Evolutionary conservation across 1,140 invertebrate species (phyloP).

Genomic region (Latrodectus geometricus): DNA sequence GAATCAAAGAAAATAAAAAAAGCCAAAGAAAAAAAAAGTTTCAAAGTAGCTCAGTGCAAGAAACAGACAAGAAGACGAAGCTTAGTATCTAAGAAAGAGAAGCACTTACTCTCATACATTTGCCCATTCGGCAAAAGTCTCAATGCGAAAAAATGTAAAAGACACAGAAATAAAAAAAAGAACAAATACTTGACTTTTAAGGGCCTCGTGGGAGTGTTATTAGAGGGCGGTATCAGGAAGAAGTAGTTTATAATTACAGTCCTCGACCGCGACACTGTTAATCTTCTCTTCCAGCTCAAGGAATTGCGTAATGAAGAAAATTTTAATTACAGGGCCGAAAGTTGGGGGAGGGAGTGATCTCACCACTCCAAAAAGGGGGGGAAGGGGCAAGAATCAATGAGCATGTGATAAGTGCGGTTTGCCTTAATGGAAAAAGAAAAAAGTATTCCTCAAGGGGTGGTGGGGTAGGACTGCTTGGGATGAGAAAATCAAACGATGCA

Average conservation of each 20-base stretch:
- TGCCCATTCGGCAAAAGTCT: no score
- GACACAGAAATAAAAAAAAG: neutral
- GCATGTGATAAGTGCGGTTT: constrained; percentile 57
- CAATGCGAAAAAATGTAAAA: no score
- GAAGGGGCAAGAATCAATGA: constrained; percentile 26
- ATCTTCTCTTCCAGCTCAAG: neutral
- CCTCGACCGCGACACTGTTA: constrained; percentile 36
- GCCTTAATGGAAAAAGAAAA: constrained; percentile 17
- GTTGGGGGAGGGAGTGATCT: neutral
- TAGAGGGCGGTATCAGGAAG: neutral
- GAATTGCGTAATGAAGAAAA: constrained; percentile 50
- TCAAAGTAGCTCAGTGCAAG: no score
- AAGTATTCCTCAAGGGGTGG: neutral
- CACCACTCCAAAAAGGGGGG: neutral
- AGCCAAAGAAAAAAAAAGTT: no score
- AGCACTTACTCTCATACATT: no score
- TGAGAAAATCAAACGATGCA: constrained; percentile 9
- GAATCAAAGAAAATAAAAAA: no score
- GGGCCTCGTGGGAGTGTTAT: constrained; percentile 2
- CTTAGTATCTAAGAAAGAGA: no score
- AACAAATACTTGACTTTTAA: constrained; percentile 1
- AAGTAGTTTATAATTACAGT: constrained; percentile 48
- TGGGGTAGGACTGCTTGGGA: neutral
- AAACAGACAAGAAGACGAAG: no score
- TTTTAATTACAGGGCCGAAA: constrained; percentile 53